Evolutionary conservation across 1,140 invertebrate genomes (phyloP).

Genomic region (Lethrus apterus): DNA sequence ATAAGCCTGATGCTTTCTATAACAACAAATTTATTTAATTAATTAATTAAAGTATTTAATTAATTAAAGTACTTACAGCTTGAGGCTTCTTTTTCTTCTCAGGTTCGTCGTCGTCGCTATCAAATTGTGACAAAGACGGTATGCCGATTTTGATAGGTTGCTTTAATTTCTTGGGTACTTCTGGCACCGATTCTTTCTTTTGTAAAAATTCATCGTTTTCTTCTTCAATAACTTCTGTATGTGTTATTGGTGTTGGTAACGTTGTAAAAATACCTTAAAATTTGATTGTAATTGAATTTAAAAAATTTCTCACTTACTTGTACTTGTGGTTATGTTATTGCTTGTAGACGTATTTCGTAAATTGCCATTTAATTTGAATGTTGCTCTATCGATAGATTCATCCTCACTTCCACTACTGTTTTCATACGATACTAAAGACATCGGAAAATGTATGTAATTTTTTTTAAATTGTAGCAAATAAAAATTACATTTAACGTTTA

Average conservation of each 20-base stretch:
- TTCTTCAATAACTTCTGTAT: conserved; percentile 14
- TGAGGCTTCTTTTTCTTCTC: conserved; percentile 15
- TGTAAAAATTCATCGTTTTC: conserved; percentile 33
- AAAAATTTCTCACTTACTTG: neutral
- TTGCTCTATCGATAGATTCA: neutral
- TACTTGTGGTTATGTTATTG: neutral
- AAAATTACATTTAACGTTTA: no score
- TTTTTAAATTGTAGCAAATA: no score
- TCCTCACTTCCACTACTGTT: conserved; percentile 5
- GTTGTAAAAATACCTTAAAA: neutral
- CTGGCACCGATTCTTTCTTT: conserved; percentile 24
- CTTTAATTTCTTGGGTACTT: conserved; percentile 26
- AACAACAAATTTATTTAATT: neutral
- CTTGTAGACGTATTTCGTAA: neutral
- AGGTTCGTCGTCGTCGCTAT: conserved; percentile 24
- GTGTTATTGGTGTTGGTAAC: conserved; percentile 1
- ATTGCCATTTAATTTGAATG: neutral
- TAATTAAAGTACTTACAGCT: neutral
- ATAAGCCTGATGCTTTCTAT: conserved; percentile 27
- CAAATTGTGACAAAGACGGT: conserved; percentile 31
- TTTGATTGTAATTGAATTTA: neutral
- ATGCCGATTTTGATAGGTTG: conserved; percentile 32
- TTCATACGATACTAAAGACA: conserved; percentile 3
- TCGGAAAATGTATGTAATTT: neutral
- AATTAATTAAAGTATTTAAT: neutral